Evolutionary conservation across 2,888 invertebrate species (phyloP).

Genomic region (Nebria salina): DNA sequence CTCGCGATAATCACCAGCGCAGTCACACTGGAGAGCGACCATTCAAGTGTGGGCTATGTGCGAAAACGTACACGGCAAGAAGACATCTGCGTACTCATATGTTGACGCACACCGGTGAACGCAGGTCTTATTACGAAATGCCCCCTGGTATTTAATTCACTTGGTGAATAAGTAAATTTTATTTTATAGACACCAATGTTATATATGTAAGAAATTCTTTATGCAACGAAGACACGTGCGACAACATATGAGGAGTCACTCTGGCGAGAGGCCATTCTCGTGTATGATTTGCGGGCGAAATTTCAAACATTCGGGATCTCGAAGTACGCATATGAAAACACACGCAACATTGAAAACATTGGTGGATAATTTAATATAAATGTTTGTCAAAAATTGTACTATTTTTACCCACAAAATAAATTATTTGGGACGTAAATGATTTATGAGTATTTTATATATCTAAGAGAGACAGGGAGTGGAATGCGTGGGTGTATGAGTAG

Average conservation of each 20-base stretch:
- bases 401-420: not conserved
- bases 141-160: not conserved
- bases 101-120: conserved; percentile 31
- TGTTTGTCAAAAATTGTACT: not conserved
- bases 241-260: conserved; percentile 57
- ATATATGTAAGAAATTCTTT: conserved; percentile 58
- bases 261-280: conserved; percentile 56
- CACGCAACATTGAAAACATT: conserved; percentile 23
- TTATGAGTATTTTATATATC: not conserved
- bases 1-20: conserved; percentile 60
- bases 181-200: conserved; percentile 52
- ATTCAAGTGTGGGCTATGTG: conserved; percentile 58
- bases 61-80: conserved; percentile 60
- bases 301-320: conserved; percentile 54
- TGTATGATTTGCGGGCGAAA: conserved; percentile 56
- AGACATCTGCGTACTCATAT: conserved; percentile 59
- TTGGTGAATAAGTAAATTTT: not conserved
- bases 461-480: too few species aligned
- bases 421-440: not conserved
- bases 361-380: not conserved
- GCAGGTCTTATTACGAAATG: conserved; percentile 19
- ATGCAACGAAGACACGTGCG: conserved; percentile 56
- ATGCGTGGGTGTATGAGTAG: too few species aligned
- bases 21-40: conserved; percentile 61
- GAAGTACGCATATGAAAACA: conserved; percentile 51